phyloP scores from a whole-genome alignment of 2,113 vertebrate species.

The Pomatorhinus ruficollis region DNA sequence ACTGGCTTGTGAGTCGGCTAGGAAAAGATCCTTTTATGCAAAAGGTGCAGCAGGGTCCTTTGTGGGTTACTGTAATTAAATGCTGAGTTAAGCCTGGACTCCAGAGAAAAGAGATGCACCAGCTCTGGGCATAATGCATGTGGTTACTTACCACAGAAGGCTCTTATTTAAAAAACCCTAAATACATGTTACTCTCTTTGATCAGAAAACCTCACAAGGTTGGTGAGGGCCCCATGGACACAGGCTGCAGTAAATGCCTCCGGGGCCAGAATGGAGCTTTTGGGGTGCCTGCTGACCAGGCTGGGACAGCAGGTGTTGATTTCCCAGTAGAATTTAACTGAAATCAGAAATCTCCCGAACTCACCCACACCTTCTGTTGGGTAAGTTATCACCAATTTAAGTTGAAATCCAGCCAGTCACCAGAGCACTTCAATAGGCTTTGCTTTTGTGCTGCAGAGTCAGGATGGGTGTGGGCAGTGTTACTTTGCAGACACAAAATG shows the following conservation, averaged over 20 bases:
- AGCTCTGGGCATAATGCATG: not conserved
- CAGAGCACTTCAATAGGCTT: not conserved
- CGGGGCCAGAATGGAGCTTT: accelerated
- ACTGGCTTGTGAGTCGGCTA: not conserved
- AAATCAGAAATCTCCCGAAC: not conserved
- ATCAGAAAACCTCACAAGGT: not conserved
- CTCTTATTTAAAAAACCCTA: not conserved
- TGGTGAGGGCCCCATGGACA: not conserved
- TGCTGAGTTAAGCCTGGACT: not conserved
- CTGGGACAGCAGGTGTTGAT: not conserved
- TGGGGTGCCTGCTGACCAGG: not conserved
- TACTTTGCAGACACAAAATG: not conserved
- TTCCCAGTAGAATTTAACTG: not conserved
- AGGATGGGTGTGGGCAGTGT: not conserved
- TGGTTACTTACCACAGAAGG: not conserved
- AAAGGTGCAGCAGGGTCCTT: not conserved
- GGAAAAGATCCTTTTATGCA: not conserved
- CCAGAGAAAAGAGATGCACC: not conserved
- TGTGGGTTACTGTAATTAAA: not conserved
- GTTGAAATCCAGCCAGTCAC: not conserved
- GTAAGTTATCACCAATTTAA: not conserved
- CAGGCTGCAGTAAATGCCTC: not conserved
- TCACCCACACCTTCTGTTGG: not conserved
- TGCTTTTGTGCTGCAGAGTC: not conserved
- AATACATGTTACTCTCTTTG: not conserved